These are phyloP conservation scores for Apteryx owenii DNA, from an alignment of 2,113 vertebrate genomes.

Conservation along the genomic window DNA sequence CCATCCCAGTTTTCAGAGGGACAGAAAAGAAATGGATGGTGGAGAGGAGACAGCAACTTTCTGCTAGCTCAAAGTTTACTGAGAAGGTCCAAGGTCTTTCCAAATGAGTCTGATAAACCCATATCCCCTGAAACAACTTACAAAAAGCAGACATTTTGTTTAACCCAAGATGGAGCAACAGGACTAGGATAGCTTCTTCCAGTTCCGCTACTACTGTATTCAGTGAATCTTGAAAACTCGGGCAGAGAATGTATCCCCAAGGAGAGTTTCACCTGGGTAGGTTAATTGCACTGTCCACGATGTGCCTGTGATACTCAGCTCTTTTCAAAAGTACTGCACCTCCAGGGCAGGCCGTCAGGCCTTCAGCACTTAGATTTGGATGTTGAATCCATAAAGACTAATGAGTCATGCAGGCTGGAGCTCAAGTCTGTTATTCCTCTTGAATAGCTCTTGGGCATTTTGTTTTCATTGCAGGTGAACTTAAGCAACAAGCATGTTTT, in stretches of 20 bases:
- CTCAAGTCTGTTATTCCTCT: constrained; percentile 49
- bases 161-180: not conserved
- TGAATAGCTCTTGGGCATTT: constrained; percentile 63
- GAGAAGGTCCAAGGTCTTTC: not conserved
- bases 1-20: not conserved
- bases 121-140: not conserved
- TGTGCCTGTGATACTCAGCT: not conserved
- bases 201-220: not conserved
- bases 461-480: constrained; percentile 65
- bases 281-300: constrained; percentile 22
- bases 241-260: not conserved
- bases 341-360: not conserved
- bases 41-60: not conserved
- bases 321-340: constrained; percentile 9
- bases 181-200: not conserved
- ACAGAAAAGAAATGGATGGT: not conserved
- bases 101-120: not conserved
- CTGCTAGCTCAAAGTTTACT: not conserved
- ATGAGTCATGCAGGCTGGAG: constrained; percentile 51
- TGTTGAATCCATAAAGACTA: constrained; percentile 46
- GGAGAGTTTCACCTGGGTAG: constrained; percentile 18
- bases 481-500: constrained; percentile 56
- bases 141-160: not conserved
- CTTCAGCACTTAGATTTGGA: constrained; percentile 35
- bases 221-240: not conserved